A percentile compares a stretch with the other conserved stretches of the same genome.
phyloP scores from a whole-genome alignment of 2,113 vertebrate genomes.

The Epinephelus fuscoguttatus region DNA sequence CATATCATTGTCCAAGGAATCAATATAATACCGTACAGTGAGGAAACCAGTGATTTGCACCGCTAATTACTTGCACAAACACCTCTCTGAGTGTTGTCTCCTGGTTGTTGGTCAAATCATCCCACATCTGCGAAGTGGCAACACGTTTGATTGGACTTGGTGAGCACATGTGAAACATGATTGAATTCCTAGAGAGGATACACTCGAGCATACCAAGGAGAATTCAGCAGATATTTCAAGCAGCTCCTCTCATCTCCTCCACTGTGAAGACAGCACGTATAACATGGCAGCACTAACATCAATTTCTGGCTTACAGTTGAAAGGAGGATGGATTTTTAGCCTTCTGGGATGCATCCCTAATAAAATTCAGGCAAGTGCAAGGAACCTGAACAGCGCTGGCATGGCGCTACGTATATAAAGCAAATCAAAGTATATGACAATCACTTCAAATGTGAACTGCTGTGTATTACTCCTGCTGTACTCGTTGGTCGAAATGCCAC shows the following conservation, averaged over 20 bases:
- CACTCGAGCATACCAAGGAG: slow-evolving; percentile 61
- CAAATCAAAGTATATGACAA: slow-evolving; percentile 66
- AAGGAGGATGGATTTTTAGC: slow-evolving; percentile 70
- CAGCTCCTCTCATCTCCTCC: slow-evolving; percentile 64
- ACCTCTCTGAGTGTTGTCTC: slow-evolving; percentile 13
- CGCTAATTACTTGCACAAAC: neutral
- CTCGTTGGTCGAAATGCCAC: slow-evolving; percentile 41
- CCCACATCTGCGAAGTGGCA: slow-evolving; percentile 26
- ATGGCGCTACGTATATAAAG: slow-evolving; percentile 49
- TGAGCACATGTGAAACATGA: slow-evolving; percentile 58
- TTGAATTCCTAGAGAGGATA: slow-evolving; percentile 59
- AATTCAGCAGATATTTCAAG: slow-evolving; percentile 71
- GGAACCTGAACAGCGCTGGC: slow-evolving; percentile 47
- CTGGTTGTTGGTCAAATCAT: slow-evolving; percentile 39
- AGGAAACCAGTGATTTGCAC: too few species aligned
- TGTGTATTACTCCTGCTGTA: slow-evolving; percentile 33
- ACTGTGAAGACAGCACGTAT: slow-evolving; percentile 70
- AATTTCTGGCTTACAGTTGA: slow-evolving; percentile 74
- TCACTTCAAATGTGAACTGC: slow-evolving; percentile 52
- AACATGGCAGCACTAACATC: slow-evolving; percentile 76
- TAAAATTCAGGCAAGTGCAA: slow-evolving; percentile 66
- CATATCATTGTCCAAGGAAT: too few species aligned
- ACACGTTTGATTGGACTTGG: slow-evolving; percentile 53
- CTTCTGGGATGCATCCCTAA: slow-evolving; percentile 72
- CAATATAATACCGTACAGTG: too few species aligned